These are phyloP conservation scores for Remorina albescens DNA, from an alignment of 2,797 vertebrate genomes.

Conservation along the genomic window DNA sequence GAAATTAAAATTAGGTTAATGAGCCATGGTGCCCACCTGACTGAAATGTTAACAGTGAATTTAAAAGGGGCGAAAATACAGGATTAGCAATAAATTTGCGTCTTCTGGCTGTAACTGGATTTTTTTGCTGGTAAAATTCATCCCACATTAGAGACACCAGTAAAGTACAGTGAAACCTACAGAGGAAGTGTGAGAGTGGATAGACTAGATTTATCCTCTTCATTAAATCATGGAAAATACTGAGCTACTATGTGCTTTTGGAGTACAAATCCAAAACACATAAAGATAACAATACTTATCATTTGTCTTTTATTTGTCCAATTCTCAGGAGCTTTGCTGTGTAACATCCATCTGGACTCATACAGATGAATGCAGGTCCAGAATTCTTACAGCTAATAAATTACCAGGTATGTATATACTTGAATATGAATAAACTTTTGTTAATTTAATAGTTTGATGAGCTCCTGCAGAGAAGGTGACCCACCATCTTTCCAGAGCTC, in stretches of 20 bases:
- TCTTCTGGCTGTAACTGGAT: conserved; percentile 5
- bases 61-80: neutral
- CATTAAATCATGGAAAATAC: neutral
- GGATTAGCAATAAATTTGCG: conserved; percentile 10
- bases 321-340: too few relatives aligned
- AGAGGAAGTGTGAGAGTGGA: neutral
- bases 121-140: conserved; percentile 30
- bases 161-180: neutral
- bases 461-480: conserved; percentile 20
- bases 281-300: neutral
- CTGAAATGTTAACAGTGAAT: neutral
- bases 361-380: neutral
- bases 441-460: neutral
- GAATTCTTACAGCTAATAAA: neutral
- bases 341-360: neutral
- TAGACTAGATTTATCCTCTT: neutral
- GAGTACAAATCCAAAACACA: neutral
- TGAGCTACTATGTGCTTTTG: neutral
- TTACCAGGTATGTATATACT: neutral
- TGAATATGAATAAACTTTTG: neutral
- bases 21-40: neutral
- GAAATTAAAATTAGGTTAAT: conserved; percentile 18
- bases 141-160: conserved; percentile 17
- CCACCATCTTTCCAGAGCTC: conserved; percentile 98
- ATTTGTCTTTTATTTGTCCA: neutral